Base-by-base conservation (phyloP, 2,113 vertebrate species). In the Dendrocopos noguchii region DNA sequence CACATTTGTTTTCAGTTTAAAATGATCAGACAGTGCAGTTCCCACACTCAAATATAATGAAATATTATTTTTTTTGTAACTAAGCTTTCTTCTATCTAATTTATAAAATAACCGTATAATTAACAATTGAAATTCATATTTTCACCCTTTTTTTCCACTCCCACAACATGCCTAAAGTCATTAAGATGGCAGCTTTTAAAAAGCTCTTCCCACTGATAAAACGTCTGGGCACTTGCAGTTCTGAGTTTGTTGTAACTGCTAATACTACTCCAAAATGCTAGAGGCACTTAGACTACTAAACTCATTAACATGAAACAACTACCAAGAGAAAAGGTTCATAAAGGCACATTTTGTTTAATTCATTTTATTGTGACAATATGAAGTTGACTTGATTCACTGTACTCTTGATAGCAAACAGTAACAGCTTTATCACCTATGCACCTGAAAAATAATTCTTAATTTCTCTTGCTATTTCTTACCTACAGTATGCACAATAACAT, bases 251-350 rank as follows among this genome's bases (percentile, higher is more conserved):
- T 82, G 22, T 70, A 92, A 84, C 52, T 91, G 63, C 4, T 4
- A 6, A 6, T 52, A 61, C 25, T 80, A 73, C 46, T 67, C 52
- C 20, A 94, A 92, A 96, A 89, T 66, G 36, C 29, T 84, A 47
- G 78, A 91, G 22, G 11, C 21, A 73, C 14, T 78, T 91, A 66
- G 84, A 28, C 16, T 76, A 88, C 91, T 91, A 92, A 88, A 91
- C 9, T 81, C 46, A 63, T 87, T 94, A 87, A 70, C 19, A 46
- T 61, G 53, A 57, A 81, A 84, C 50, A 88, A 33, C 47, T 88
- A 65, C 24, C 52, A 84, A 92, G 52, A 92, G 42, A 79, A 31
- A 87, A 63, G 21, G 42, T 92, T 81, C 15, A 4, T 50, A 88
- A 84, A 73, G 17, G 39, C 50, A 65, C 16, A 34, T 79, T 94